Percentiles rank a stretch among this genome's conserved stretches.
Conservation (phyloP, 1,140 invertebrate genomes). For the Apis cerana region DNA sequence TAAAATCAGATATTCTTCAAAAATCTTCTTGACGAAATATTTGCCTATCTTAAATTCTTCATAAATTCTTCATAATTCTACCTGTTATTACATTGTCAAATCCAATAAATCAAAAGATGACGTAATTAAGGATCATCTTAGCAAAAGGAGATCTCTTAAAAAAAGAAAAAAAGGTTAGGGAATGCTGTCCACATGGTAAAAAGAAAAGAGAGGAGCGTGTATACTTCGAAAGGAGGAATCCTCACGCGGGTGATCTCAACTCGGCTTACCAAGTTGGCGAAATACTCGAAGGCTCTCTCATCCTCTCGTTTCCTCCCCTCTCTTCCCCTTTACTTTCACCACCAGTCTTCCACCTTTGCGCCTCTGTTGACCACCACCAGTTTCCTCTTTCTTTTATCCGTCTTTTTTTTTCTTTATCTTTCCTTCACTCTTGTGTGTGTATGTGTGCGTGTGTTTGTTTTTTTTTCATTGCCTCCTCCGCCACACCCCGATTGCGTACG, state of each 20-base stretch:
- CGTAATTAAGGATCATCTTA: too few species aligned
- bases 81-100: too few species aligned
- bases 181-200: neutral
- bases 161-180: neutral
- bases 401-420: slow-evolving; percentile 2
- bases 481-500: slow-evolving; percentile 57
- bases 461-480: neutral
- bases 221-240: slow-evolving; percentile 61
- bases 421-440: too few species aligned
- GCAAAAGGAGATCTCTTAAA: neutral
- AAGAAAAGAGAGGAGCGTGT: slow-evolving; percentile 39
- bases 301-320: slow-evolving; percentile 46
- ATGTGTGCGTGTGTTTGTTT: neutral
- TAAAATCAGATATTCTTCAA: too few species aligned
- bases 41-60: too few species aligned
- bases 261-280: slow-evolving; percentile 75
- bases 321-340: slow-evolving; percentile 31
- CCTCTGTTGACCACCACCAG: slow-evolving; percentile 39
- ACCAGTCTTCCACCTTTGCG: slow-evolving; percentile 49
- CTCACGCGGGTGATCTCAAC: slow-evolving; percentile 69
- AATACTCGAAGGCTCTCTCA: slow-evolving; percentile 69
- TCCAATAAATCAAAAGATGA: too few species aligned
- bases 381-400: slow-evolving; percentile 4
- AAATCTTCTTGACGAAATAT: too few species aligned
- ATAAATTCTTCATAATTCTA: too few species aligned